Evolutionary conservation across 2,797 vertebrate genomes (phyloP), one percentile per base, ranked within the genome.

Genomic region (Mus minutoides): DNA sequence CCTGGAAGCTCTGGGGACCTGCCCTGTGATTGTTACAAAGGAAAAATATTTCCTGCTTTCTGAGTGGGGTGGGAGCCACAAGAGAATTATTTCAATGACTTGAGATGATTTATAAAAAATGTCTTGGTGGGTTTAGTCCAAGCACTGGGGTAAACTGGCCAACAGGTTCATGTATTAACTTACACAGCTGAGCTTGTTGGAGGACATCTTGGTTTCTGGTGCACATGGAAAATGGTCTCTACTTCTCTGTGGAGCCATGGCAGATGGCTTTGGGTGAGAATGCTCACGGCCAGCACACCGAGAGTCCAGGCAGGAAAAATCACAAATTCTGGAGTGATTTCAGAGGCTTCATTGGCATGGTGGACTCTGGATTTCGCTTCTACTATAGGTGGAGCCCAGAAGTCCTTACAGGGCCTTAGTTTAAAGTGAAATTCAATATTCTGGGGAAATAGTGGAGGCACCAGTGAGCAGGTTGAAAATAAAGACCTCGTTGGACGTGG

Each of bases 21-120:
- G 73, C 94, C 91, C 80, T 86, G 75, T 24, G 77, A 95, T 90
- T 96, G 83, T 89, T 85, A 60, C 40, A 94, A 80, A 88, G 90
- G 92, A 97, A 97, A 76, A 80, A 83, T 58, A 92, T 95, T 98
- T 98, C 97, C 97, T 97, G 97, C 94, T 95, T 95, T 96, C 91
- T 93, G 90, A 95, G 91, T 91, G 69, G 56, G 3, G 37, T 14
- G 3, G 1, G 49, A 37, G 73, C 37, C 16, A 14, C 76, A 91
- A 62, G 76, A 88, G 64, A 95, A 87, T 92, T 62, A 83, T 95
- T 96, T 96, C 64, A 94, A 0, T 96, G 79, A 90, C 82, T 89
- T 94, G 64, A 94, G 85, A 80, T 60, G 84, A 97, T 60, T 77
- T 52, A 88, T 19, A n/a, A 40, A 69, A 29, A n/a, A 52, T 34